Evolutionary conservation across 2,113 vertebrate genomes (phyloP).

Genomic region (Panurus biarmicus): DNA sequence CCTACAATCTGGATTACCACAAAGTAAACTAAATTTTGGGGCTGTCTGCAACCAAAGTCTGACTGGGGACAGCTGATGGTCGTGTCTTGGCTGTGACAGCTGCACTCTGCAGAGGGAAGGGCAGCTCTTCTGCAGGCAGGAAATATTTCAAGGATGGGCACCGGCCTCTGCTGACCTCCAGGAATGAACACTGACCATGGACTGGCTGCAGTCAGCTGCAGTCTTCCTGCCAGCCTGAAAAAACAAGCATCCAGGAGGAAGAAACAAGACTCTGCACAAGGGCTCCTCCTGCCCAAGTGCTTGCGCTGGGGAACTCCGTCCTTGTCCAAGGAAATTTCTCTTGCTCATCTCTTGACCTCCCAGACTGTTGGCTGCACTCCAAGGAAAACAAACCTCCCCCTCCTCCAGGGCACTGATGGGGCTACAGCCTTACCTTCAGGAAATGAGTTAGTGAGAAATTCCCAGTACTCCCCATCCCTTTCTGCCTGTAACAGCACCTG

Average conservation of each 20-base stretch:
- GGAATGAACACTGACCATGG: background rate
- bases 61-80: background rate
- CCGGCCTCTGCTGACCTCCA: background rate
- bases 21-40: background rate
- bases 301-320: background rate
- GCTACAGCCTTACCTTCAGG: background rate
- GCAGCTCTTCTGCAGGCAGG: background rate
- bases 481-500: fast-evolving
- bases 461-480: background rate
- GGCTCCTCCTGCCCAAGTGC: background rate
- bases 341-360: background rate
- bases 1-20: background rate
- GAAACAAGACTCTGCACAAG: background rate
- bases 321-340: background rate
- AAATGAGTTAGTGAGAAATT: background rate
- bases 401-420: background rate
- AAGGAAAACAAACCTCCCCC: background rate
- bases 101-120: background rate
- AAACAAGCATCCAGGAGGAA: background rate
- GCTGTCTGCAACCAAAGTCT: background rate
- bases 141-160: background rate
- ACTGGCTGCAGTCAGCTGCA: background rate
- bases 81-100: background rate
- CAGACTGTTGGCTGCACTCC: background rate
- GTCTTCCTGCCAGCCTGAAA: background rate